A percentile compares a stretch with the other conserved stretches of the same genome.
Evolutionary conservation across 2,888 invertebrate species (phyloP).

Genomic region (Thelaira solivaga): DNA sequence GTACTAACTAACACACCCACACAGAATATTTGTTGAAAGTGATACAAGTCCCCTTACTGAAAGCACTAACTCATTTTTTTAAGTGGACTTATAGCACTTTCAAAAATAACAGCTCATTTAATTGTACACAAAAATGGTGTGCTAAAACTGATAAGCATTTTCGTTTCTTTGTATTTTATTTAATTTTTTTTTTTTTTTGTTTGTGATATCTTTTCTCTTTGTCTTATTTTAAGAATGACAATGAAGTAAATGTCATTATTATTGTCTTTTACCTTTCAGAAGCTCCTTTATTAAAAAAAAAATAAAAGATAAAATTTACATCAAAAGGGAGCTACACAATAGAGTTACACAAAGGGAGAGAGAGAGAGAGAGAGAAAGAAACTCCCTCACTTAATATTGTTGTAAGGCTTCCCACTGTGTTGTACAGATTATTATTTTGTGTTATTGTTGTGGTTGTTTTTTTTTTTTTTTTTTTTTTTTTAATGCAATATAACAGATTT

Average conservation of each 20-base stretch:
- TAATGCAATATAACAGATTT: constrained; percentile 1
- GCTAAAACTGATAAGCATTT: constrained; percentile 33
- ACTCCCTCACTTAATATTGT: constrained; percentile 1
- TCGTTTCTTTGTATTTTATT: background rate
- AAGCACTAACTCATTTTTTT: no score
- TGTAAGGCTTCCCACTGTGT: background rate
- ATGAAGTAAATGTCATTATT: background rate
- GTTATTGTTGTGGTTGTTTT: no score
- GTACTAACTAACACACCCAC: no score
- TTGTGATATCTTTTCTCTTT: no score
- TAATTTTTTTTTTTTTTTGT: background rate
- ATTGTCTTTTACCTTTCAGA: constrained; percentile 9
- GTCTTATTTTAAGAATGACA: no score
- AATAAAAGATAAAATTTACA: background rate
- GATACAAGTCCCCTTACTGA: no score
- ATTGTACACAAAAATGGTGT: constrained; percentile 18
- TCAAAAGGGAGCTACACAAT: background rate
- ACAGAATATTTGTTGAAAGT: no score
- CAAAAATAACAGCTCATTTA: no score
- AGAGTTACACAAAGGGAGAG: no score
- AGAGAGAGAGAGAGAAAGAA: background rate
- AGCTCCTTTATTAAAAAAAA: constrained; percentile 8
- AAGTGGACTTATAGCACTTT: no score
- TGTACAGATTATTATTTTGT: background rate
- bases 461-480: background rate